Percentiles rank a stretch among this genome's conserved stretches.
Evolutionary conservation across 2,797 vertebrate genomes (phyloP).

Genomic region (Tarsius wallacei): DNA sequence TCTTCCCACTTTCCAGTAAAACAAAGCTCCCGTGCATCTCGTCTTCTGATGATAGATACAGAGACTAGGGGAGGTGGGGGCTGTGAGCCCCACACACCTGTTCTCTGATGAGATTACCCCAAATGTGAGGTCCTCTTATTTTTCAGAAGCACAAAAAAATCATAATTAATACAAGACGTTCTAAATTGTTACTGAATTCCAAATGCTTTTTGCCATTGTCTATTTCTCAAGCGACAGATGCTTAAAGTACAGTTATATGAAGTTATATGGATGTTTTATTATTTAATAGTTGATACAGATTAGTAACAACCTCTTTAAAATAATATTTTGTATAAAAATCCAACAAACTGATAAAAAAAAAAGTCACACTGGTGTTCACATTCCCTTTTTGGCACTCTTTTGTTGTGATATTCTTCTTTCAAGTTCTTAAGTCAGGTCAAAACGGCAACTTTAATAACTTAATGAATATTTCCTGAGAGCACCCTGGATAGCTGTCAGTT

Average conservation of each 20-base stretch:
- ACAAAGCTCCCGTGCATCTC: not conserved
- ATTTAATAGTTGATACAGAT: not conserved
- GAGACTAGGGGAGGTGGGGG: accelerated
- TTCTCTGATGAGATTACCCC: not conserved
- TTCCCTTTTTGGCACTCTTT: not conserved
- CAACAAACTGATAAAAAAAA: not conserved
- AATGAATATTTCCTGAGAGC: not conserved
- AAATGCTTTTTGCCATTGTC: not conserved
- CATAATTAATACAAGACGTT: not conserved
- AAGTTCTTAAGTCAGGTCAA: not conserved
- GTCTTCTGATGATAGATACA: not conserved
- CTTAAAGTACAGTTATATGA: not conserved
- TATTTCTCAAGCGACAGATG: not conserved
- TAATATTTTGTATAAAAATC: not conserved
- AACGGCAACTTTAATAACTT: not conserved
- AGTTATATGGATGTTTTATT: not conserved
- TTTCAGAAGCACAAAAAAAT: not conserved
- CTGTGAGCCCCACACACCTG: not conserved
- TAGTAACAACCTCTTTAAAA: not conserved
- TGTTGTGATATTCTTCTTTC: not conserved
- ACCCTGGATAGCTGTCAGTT: not conserved
- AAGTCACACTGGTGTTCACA: not conserved
- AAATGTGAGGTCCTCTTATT: not conserved
- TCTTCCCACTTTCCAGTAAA: not conserved
- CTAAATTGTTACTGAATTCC: not conserved